These are phyloP conservation scores for Pachypeltis micranthus DNA, from an alignment of 1,140 invertebrate genomes.

Conservation along the genomic window DNA sequence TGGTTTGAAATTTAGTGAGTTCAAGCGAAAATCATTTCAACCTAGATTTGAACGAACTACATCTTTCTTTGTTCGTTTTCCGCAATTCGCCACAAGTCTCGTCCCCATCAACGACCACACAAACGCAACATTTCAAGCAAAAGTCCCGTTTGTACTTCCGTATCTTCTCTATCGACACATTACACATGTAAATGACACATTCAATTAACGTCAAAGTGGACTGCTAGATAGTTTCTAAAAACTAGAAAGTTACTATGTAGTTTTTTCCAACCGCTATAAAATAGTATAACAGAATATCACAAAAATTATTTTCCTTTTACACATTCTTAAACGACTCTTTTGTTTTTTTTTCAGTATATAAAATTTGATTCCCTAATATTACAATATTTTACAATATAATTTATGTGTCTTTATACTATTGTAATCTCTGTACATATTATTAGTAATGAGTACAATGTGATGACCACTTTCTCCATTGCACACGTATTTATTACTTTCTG, in stretches of 20 bases:
- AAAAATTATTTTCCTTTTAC: neutral
- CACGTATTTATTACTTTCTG: slow-evolving; percentile 13
- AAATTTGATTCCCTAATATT: slow-evolving; percentile 19
- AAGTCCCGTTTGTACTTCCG: neutral
- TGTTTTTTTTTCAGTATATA: slow-evolving; percentile 9
- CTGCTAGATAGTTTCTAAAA: neutral
- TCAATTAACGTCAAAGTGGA: neutral
- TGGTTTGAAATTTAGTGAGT: neutral
- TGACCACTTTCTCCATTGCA: neutral
- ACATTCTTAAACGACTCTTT: neutral
- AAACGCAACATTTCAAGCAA: too few species aligned
- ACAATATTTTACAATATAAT: slow-evolving; percentile 5
- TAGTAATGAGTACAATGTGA: neutral
- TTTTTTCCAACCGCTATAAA: slow-evolving; percentile 1
- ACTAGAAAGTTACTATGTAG: neutral
- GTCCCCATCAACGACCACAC: neutral
- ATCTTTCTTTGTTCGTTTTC: neutral
- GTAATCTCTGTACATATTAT: slow-evolving; percentile 10
- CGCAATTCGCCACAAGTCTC: neutral
- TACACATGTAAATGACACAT: neutral
- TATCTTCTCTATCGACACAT: neutral
- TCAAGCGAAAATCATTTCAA: neutral
- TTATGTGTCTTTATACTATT: neutral
- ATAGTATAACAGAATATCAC: slow-evolving; percentile 7
- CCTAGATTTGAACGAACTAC: neutral